Percentiles rank a stretch among this genome's conserved stretches.
Evolutionary conservation across 1,140 invertebrate species (phyloP).

Genomic region (Dreissena rostriformis): DNA sequence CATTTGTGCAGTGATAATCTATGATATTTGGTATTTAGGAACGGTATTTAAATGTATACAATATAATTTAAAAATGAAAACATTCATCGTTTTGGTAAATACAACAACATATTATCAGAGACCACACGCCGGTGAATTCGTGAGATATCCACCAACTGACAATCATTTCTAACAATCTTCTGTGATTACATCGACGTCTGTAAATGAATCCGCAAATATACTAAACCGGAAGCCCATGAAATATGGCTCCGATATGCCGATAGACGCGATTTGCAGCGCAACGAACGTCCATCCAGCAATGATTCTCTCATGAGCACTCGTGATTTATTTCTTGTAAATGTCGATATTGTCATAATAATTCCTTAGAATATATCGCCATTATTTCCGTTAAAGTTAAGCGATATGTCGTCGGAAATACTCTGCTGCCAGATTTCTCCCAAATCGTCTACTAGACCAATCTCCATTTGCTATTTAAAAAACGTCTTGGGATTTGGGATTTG

Average conservation of each 20-base stretch:
- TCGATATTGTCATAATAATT: conserved; percentile 58
- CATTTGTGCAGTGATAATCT: too few relatives aligned
- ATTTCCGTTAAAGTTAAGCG: conserved; percentile 42
- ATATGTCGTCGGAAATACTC: conserved; percentile 11
- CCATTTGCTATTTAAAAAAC: too few relatives aligned
- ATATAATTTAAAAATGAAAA: too few relatives aligned
- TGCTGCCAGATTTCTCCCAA: too few relatives aligned
- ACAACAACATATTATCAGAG: too few relatives aligned
- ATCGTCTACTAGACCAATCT: too few relatives aligned
- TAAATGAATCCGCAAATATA: conserved; percentile 48
- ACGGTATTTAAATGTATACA: too few relatives aligned
- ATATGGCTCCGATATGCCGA: conserved; percentile 45
- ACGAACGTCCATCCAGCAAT: conserved; percentile 39
- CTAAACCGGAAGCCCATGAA: conserved; percentile 42
- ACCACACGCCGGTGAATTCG: too few relatives aligned
- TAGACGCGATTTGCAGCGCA: neutral
- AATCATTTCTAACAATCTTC: neutral
- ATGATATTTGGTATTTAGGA: too few relatives aligned
- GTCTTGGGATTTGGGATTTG: too few relatives aligned
- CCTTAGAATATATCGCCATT: conserved; percentile 41
- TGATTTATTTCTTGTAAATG: conserved; percentile 52
- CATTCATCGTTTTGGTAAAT: too few relatives aligned
- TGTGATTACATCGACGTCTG: conserved; percentile 14
- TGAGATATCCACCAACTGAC: too few relatives aligned
- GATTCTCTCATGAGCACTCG: conserved; percentile 19